Evolutionary conservation across 2,888 invertebrate genomes (phyloP), one percentile per base, ranked within the genome.

Genomic region (Hemaris fuciformis): DNA sequence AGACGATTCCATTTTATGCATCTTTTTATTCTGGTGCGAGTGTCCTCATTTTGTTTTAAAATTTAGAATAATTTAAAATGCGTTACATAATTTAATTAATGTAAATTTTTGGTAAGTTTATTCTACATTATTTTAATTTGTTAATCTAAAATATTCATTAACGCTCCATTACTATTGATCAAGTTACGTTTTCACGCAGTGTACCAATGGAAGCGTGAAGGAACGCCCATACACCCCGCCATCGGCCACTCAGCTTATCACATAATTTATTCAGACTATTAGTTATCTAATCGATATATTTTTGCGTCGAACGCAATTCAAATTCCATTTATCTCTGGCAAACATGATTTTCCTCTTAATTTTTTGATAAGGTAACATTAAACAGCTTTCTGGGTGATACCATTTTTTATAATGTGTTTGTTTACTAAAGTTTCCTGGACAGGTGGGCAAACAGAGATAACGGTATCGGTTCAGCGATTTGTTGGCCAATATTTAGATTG

Each of bases 261-360:
- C 25, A 27, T 53, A 53, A 53, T 31, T 31, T 53, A 53, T 27
- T 53, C 53, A 31, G 10, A 10, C 48, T 27, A 15, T 48, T 15
- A 18, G 31, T 18, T 31, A 31, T 53, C 31, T 53, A 31, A 31
- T 53, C 53, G 10, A 18, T 53, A 20, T 18, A 53, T 18, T 53
- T 53, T 53, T 53, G 53, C 53, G 18, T 18, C 31, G 31, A 53
- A 1, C 31, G 31, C 53, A 27, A 53, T 31, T 31, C 27, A 10
- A 53, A 31, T 18, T 27, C 31, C 27, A 10, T 53, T 53, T 53
- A 53, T 53, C 48, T 53, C 27, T 53, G 5, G 18, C 31, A 53
- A 27, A 53, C 53, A 53, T 53, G 53, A 53, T 53, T 53, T 53
- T 18, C 53, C 53, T 53, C 53, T 53, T 53, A 53, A 31, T 53